A percentile compares a stretch with the other conserved stretches of the same genome.
These are phyloP conservation scores for Xanthia icteritia DNA, from an alignment of 2,888 invertebrate species.

Conservation along the genomic window DNA sequence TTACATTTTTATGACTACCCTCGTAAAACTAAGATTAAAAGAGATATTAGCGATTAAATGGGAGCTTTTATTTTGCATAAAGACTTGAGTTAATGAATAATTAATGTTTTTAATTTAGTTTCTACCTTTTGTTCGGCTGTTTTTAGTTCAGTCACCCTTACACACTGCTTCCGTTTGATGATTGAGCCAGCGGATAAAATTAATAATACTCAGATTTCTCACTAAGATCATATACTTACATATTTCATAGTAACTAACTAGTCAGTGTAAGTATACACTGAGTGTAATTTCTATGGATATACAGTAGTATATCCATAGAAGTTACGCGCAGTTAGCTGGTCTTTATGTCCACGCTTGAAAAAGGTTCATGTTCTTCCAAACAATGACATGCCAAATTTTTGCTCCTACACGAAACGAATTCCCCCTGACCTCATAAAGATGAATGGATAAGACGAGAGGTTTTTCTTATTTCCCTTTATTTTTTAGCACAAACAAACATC, in stretches of 20 bases:
- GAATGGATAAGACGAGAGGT: constrained; percentile 10
- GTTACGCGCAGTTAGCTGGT: not conserved
- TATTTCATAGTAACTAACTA: not conserved
- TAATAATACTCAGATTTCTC: not conserved
- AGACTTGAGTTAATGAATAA: constrained; percentile 26
- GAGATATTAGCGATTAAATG: constrained; percentile 45
- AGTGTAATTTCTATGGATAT: too few species aligned
- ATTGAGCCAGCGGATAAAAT: not conserved
- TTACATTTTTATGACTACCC: constrained; percentile 50
- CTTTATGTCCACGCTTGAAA: constrained; percentile 13
- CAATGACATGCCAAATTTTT: constrained; percentile 12
- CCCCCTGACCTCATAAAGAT: constrained; percentile 31
- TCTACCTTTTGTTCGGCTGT: constrained; percentile 12
- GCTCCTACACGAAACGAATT: not conserved
- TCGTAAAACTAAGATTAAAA: constrained; percentile 57
- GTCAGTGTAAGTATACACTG: too few species aligned
- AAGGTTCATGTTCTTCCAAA: constrained; percentile 16
- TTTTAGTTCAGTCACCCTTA: constrained; percentile 15
- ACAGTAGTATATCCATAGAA: constrained; percentile 17
- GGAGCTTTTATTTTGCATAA: constrained; percentile 40
- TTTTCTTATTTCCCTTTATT: constrained; percentile 35
- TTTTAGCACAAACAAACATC: constrained; percentile 50
- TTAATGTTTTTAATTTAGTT: constrained; percentile 25
- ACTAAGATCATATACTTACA: not conserved
- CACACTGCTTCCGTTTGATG: not conserved